Conservation (phyloP, 2,797 vertebrate species). For the Adrianichthys oophorus region DNA sequence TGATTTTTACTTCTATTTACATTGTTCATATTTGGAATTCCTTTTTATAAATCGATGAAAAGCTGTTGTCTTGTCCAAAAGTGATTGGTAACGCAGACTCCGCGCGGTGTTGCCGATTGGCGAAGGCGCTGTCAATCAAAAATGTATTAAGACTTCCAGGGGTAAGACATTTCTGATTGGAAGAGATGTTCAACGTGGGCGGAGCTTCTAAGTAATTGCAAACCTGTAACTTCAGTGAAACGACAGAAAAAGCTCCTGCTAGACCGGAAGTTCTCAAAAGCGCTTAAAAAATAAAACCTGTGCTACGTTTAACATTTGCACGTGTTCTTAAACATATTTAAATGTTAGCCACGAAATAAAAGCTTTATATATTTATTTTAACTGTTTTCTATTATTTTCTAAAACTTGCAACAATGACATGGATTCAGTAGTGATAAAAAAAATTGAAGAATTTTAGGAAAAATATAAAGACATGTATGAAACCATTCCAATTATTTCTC, state of each 20-base stretch:
- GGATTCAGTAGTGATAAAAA: no score
- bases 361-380: no score
- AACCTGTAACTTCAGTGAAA: slow-evolving; percentile 25
- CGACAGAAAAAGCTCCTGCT: rapidly evolving
- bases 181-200: slow-evolving; percentile 1
- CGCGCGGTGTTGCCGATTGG: slow-evolving; percentile 43
- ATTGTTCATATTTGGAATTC: not conserved
- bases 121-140: slow-evolving; percentile 17
- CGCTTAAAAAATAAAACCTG: slow-evolving; percentile 9
- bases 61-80: slow-evolving; percentile 71
- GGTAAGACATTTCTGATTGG: slow-evolving; percentile 44
- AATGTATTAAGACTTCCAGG: not conserved
- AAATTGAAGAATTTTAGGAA: no score
- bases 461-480: no score
- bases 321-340: no score
- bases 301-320: no score
- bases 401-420: no score
- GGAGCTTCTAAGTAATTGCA: not conserved
- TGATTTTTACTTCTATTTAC: not conserved
- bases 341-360: no score
- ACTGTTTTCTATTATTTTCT: no score
- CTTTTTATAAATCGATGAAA: not conserved
- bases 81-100: slow-evolving; percentile 43
- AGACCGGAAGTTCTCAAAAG: not conserved
- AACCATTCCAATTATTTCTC: no score